Evolutionary conservation across 1,140 invertebrate genomes (phyloP).

Genomic region (Triops cancriformis): DNA sequence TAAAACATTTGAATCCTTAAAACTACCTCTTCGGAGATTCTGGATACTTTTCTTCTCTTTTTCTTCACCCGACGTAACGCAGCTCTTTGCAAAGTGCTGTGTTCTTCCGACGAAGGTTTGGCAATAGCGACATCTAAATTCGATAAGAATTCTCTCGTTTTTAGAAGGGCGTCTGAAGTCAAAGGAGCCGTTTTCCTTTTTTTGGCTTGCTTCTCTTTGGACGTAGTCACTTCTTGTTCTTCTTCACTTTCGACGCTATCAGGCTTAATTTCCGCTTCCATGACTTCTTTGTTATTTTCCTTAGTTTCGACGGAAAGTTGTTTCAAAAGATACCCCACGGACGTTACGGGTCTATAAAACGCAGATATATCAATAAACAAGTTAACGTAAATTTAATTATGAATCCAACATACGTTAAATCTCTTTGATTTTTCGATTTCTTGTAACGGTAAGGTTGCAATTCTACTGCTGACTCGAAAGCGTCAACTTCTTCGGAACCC

Average conservation of each 20-base stretch:
- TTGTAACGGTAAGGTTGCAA: neutral
- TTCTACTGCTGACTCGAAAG: neutral
- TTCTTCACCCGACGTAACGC: neutral
- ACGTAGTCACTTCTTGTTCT: neutral
- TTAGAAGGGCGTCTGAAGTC: neutral
- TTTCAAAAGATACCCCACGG: neutral
- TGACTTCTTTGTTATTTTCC: neutral
- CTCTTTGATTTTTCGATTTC: neutral
- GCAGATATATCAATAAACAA: neutral
- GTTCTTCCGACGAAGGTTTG: neutral
- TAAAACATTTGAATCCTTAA: neutral
- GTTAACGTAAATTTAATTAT: neutral
- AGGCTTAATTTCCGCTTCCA: neutral
- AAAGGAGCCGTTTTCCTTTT: neutral
- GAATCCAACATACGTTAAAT: neutral
- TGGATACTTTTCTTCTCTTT: neutral
- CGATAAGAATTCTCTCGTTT: neutral
- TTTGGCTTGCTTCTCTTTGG: neutral
- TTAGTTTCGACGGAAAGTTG: neutral
- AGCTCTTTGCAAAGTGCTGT: neutral
- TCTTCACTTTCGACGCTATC: neutral
- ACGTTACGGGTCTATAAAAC: neutral
- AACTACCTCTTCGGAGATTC: slow-evolving; percentile 6
- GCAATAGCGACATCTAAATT: neutral
- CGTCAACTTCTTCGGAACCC: neutral